Conservation (phyloP, 2,797 vertebrate genomes). For the Poeciliopsis presidionis region DNA sequence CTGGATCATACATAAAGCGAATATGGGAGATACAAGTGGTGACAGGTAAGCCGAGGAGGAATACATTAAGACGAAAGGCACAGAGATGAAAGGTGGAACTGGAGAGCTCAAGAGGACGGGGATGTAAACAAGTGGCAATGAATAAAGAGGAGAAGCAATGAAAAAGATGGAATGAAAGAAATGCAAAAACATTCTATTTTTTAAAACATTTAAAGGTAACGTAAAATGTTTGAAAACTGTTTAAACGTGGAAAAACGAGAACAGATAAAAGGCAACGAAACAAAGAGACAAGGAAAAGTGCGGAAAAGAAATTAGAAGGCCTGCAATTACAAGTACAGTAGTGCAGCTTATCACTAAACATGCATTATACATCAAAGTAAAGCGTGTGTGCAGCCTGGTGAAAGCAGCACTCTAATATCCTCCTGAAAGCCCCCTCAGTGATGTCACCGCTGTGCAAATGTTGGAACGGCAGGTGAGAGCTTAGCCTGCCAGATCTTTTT, state of each 20-base stretch:
- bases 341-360: constrained; percentile 57
- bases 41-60: constrained; percentile 76
- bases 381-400: constrained; percentile 49
- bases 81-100: constrained; percentile 60
- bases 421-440: constrained; percentile 23
- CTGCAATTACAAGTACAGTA: constrained; percentile 49
- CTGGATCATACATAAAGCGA: constrained; percentile 58
- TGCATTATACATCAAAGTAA: constrained; percentile 74
- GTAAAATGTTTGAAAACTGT: constrained; percentile 5
- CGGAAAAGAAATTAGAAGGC: constrained; percentile 33
- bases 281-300: constrained; percentile 21
- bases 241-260: constrained; percentile 1
- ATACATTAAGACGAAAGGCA: constrained; percentile 67
- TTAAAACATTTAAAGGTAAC: constrained; percentile 7
- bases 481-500: constrained; percentile 17
- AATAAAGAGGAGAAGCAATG: constrained; percentile 33
- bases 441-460: constrained; percentile 42
- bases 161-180: constrained; percentile 11
- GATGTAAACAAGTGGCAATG: constrained; percentile 58
- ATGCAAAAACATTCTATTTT: constrained; percentile 7
- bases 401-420: constrained; percentile 37
- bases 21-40: constrained; percentile 52
- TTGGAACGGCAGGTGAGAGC: constrained; percentile 46
- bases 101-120: constrained; percentile 47
- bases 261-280: constrained; percentile 17